Evolutionary conservation across 2,888 invertebrate genomes (phyloP), one percentile per base, ranked within the genome.

Genomic region (Luperina nickerlii): DNA sequence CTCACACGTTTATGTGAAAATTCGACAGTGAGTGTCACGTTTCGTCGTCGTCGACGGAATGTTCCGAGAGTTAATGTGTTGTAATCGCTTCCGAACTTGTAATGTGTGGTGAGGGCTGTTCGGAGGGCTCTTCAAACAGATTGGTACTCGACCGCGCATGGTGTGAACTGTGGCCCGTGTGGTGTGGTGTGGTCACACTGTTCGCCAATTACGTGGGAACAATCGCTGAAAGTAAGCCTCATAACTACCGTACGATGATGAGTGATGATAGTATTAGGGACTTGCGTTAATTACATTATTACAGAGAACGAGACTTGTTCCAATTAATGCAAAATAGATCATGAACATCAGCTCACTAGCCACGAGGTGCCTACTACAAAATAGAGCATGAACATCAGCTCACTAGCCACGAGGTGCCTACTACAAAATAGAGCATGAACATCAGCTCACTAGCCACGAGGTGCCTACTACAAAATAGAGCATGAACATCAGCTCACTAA

Each of bases 81-180:
- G 42, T 54, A 27, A 69, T 45, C n/a, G 60, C 32, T 51, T 32
- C 32, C 20, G 69, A 51, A 24, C 38, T 24, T n/a, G 74, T 57
- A 57, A 51, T 51, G 3, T 27, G 27, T 48, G 48, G 18, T 20
- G 80, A 9, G 70, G 18, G 32, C 13, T 24, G 38, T 20, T 11
- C 18, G 13, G 48, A 68, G 27, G 63, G 48, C 72, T 15, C 62
- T 71, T 27, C 69, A 48, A 15, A 45, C 38, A 38, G 42, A 76
- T 68, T 77, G 68, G 77, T 32, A 32, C 42, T 69, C 42, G 45
- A 54, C 32, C 27, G 78, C 8, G 67, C 45, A 60, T 24, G n/a
- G n/a, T 6, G 51, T 15, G 72, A 3, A 6, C 51, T 38, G 73
- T 27, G 27, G 20, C 6, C 8, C 15, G 24, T 8, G 57, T 13